Evolutionary conservation across 2,113 vertebrate species (phyloP), one percentile per base, ranked within the genome.

Genomic region (Equus quagga): DNA sequence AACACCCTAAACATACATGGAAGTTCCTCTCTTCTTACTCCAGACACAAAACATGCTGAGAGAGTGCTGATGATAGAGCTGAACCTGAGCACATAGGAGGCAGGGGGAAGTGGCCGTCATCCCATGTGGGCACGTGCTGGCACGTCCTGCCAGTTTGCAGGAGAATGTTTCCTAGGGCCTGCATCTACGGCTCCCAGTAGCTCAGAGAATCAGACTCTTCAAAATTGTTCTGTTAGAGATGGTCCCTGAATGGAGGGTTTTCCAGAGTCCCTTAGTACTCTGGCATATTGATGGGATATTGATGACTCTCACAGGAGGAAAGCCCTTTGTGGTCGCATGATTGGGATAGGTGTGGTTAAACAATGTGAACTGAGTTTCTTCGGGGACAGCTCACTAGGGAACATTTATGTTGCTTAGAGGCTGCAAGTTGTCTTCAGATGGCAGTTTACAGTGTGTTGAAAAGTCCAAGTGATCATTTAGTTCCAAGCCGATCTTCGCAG

Each of bases 381-480:
- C 70, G 33, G 80, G 49, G 26, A 33, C 15, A 44, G 26, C 9
- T 79, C 86, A 78, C 83, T 51, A 31, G 54, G 76, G 54, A 95
- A 82, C n/a, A 24, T n/a, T 44, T 94, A 12, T 75, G 51, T 76
- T 81, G 24, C 23, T 72, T 60, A 85, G 28, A 96, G 44, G 19
- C 58, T 84, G 7, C 11, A 70, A 88, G 26, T 49, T 92, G 15
- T 76, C 60, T 81, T 94, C 44, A 89, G 96, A 89, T 81, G 65
- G 58, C 76, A 69, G n/a, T 84, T 87, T 49, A 78, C 26, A 79
- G 21, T 19, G 23, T 84, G 12, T 80, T 91, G 44, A 64, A 89
- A 95, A 79, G 76, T 80, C 6, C 41, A 75, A 56, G 31, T 73
- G 72, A 81, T 89, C 51, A 24, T 85, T 89, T 60, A 62, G 49